Percentiles rank a stretch among this genome's conserved stretches.
Conservation (phyloP, 2,797 vertebrate genomes). For the Sebastes steindachneri region DNA sequence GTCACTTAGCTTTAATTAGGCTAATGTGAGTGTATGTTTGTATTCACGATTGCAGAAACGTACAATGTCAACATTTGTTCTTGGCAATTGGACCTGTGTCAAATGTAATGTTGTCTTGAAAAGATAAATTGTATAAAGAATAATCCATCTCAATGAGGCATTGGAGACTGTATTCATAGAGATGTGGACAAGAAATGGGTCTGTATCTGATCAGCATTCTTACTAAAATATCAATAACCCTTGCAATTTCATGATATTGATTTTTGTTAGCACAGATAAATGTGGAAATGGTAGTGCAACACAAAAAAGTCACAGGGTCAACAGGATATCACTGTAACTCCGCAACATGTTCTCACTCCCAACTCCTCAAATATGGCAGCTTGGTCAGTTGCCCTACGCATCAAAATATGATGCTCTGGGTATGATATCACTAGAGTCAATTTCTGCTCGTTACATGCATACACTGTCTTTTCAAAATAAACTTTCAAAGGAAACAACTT, state of each 20-base stretch:
- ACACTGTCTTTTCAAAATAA: too few species aligned
- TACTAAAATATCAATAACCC: not conserved
- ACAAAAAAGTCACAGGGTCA: not conserved
- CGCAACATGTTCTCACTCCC: too few species aligned
- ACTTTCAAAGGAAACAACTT: too few species aligned
- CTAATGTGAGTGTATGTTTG: not conserved
- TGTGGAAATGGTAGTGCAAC: not conserved
- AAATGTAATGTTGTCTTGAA: not conserved
- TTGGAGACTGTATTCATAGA: too few species aligned
- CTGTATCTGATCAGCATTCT: not conserved
- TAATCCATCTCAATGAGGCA: too few species aligned
- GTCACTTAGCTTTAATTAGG: not conserved
- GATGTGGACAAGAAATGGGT: not conserved
- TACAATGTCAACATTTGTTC: not conserved
- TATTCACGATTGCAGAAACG: not conserved
- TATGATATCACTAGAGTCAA: too few species aligned
- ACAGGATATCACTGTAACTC: too few species aligned
- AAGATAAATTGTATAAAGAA: too few species aligned
- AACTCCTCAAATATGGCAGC: too few species aligned
- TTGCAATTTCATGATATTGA: too few species aligned
- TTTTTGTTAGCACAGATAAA: not conserved
- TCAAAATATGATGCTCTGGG: too few species aligned
- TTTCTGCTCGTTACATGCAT: too few species aligned
- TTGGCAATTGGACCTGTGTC: not conserved
- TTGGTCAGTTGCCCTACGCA: accelerated